Percentiles rank a stretch among this genome's conserved stretches.
These are phyloP conservation scores for Bradynema listronoti DNA, from an alignment of 1,140 invertebrate genomes.

Conservation along the genomic window DNA sequence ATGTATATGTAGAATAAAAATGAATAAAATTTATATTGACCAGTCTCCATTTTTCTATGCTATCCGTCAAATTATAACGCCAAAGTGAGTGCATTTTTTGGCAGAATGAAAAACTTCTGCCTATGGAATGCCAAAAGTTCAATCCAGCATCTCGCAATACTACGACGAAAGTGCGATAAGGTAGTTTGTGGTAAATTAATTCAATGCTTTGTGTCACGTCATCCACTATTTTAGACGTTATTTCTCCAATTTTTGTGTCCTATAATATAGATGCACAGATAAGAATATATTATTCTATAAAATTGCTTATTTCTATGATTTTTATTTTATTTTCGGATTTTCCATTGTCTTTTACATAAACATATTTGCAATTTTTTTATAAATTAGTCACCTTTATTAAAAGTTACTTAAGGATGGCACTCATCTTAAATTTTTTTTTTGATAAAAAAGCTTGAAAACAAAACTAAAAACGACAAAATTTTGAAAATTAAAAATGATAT, in stretches of 20 bases:
- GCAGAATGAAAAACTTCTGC: slow-evolving; percentile 18
- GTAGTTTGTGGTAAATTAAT: slow-evolving; percentile 25
- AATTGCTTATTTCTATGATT: too few relatives aligned
- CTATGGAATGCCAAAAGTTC: not conserved
- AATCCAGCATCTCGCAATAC: slow-evolving; percentile 16
- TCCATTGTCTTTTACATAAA: not conserved
- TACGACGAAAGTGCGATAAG: slow-evolving; percentile 18
- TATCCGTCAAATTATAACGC: slow-evolving; percentile 19
- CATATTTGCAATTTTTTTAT: not conserved
- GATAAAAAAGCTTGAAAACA: too few relatives aligned
- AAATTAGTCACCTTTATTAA: not conserved
- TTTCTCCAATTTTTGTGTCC: slow-evolving; percentile 14
- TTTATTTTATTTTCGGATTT: too few relatives aligned
- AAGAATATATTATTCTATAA: too few relatives aligned
- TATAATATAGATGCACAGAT: slow-evolving; percentile 4
- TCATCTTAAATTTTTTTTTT: not conserved
- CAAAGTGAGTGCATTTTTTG: slow-evolving; percentile 26
- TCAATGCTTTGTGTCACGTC: slow-evolving; percentile 26
- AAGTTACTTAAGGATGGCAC: not conserved
- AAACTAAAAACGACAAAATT: too few relatives aligned
- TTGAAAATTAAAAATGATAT: too few relatives aligned
- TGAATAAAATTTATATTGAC: slow-evolving; percentile 12
- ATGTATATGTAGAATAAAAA: not conserved
- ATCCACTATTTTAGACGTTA: slow-evolving; percentile 12
- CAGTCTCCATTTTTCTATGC: slow-evolving; percentile 1